Conservation (phyloP, 2,888 invertebrate species). For the Campopleginae sp. region DNA sequence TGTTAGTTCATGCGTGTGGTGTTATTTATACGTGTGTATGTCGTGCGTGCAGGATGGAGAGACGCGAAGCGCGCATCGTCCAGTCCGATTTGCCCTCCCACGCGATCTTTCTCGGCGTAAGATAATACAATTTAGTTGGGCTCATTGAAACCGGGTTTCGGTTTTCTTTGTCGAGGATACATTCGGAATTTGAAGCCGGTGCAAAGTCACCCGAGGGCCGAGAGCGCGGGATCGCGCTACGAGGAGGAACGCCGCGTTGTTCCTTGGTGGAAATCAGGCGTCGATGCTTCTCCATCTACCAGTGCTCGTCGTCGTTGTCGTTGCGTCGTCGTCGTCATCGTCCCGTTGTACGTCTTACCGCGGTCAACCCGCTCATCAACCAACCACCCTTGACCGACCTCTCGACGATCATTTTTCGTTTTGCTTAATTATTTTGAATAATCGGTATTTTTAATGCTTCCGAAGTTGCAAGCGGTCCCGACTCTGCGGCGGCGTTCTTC, state of each 20-base stretch:
- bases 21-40: conserved; percentile 10
- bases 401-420: neutral
- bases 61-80: conserved; percentile 7
- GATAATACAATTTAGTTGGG: neutral
- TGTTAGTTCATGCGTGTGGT: conserved; percentile 4
- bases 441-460: conserved; percentile 3
- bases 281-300: neutral
- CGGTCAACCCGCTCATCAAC: neutral
- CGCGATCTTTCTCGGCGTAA: conserved; percentile 2
- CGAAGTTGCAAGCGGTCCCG: conserved; percentile 29
- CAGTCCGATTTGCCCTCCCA: conserved; percentile 6
- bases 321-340: neutral
- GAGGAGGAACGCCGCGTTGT: conserved; percentile 22
- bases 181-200: neutral
- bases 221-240: conserved; percentile 16
- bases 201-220: neutral
- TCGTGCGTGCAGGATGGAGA: conserved; percentile 15
- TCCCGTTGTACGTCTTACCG: neutral
- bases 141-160: neutral
- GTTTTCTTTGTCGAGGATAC: neutral
- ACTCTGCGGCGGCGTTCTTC: conserved; percentile 30
- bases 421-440: neutral
- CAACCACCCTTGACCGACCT: neutral
- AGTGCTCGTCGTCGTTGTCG: conserved; percentile 1
- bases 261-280: conserved; percentile 3